phyloP scores from a whole-genome alignment of 2,113 vertebrate species.

The Meriones unguiculatus region DNA sequence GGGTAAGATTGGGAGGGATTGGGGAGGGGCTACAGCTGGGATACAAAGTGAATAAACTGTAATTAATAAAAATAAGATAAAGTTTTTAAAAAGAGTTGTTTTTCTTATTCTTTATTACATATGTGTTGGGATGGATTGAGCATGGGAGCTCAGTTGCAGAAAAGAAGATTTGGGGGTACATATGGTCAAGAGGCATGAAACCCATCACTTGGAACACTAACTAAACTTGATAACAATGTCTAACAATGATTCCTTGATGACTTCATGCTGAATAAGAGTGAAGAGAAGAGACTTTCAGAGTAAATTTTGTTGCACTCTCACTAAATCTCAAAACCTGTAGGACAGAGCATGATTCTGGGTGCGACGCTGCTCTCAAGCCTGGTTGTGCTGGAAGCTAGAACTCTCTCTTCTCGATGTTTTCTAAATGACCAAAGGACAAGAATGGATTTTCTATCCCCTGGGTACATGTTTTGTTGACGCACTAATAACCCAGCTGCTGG shows the following conservation, averaged over 20 bases:
- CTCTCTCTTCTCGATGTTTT: slow-evolving; percentile 75
- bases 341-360: slow-evolving; percentile 68
- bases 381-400: slow-evolving; percentile 48
- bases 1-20: too few relatives aligned
- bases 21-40: too few relatives aligned
- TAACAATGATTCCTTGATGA: slow-evolving; percentile 57
- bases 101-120: neutral
- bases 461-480: slow-evolving; percentile 62
- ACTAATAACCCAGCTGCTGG: slow-evolving; percentile 61
- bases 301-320: slow-evolving; percentile 50
- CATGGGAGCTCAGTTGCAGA: neutral
- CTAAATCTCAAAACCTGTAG: slow-evolving; percentile 69
- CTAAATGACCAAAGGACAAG: slow-evolving; percentile 80
- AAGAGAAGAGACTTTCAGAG: slow-evolving; percentile 55
- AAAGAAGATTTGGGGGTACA: neutral
- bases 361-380: slow-evolving; percentile 68
- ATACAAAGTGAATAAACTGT: too few relatives aligned
- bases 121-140: neutral
- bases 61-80: too few relatives aligned
- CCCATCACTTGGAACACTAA: neutral
- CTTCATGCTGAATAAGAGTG: slow-evolving; percentile 68
- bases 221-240: neutral
- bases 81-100: neutral
- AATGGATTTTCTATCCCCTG: slow-evolving; percentile 79
- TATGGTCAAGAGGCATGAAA: neutral